These are phyloP conservation scores for Cyphomyrus discorhynchus DNA, from an alignment of 2,113 vertebrate species.

Conservation along the genomic window DNA sequence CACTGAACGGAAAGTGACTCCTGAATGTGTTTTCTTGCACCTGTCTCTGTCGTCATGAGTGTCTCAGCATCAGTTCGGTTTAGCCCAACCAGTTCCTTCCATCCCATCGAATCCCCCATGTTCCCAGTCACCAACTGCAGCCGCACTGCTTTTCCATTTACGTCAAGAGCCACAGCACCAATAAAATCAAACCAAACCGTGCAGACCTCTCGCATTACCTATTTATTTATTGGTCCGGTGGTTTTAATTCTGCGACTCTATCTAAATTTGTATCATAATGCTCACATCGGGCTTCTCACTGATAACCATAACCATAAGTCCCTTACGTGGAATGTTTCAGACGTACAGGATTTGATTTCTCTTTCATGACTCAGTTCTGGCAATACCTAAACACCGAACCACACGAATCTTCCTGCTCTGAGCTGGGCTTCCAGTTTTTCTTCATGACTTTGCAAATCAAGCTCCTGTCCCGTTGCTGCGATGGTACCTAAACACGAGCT, in stretches of 20 bases:
- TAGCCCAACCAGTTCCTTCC: not conserved
- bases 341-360: not conserved
- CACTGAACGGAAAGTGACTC: not conserved
- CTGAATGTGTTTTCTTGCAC: not conserved
- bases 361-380: not conserved
- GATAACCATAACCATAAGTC: not conserved
- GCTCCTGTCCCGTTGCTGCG: not conserved
- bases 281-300: not conserved
- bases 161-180: constrained; percentile 8
- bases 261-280: constrained; percentile 2
- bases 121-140: constrained; percentile 47
- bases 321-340: not conserved
- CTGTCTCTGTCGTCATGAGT: not conserved
- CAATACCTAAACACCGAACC: not conserved
- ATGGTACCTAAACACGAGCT: not conserved
- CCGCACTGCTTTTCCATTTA: constrained; percentile 19
- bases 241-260: constrained; percentile 30
- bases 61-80: not conserved
- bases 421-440: not conserved
- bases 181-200: not conserved
- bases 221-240: constrained; percentile 25
- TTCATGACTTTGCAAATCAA: not conserved
- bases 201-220: not conserved
- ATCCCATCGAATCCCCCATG: constrained; percentile 33
- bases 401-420: not conserved